phyloP scores from a whole-genome alignment of 2,797 vertebrate genomes.

The Enteromius afrohamiltoni region DNA sequence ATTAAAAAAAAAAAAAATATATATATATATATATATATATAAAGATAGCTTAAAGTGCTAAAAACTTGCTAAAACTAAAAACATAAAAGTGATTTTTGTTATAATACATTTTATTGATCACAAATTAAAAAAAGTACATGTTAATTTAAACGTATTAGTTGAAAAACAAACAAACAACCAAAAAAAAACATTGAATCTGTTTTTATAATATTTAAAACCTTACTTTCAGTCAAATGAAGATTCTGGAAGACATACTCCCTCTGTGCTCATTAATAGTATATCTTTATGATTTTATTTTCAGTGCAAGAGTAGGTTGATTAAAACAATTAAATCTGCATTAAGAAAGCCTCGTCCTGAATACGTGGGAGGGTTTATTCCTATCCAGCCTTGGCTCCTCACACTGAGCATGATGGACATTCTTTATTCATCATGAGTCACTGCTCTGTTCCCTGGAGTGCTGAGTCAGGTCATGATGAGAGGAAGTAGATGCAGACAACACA shows the following conservation, averaged over 20 bases:
- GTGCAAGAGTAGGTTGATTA: background rate
- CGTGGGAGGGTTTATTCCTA: background rate
- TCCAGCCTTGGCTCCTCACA: background rate
- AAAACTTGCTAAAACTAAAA: too few relatives aligned
- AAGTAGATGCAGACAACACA: background rate
- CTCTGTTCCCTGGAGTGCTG: slow-evolving; percentile 39
- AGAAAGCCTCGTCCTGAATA: background rate
- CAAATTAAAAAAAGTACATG: background rate
- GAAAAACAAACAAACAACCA: background rate
- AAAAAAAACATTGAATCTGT: too few relatives aligned
- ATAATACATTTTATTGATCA: background rate
- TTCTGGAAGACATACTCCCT: background rate
- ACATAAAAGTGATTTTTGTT: too few relatives aligned
- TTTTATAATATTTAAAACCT: too few relatives aligned
- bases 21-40: too few relatives aligned
- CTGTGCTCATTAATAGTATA: background rate
- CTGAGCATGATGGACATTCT: background rate
- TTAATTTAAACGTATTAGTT: background rate
- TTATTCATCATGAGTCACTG: slow-evolving; percentile 36
- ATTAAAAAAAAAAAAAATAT: too few relatives aligned
- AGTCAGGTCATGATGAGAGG: slow-evolving; percentile 29
- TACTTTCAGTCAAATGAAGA: too few relatives aligned
- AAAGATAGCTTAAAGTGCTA: too few relatives aligned
- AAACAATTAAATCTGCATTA: background rate
- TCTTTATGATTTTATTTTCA: background rate